These are phyloP conservation scores for Phacellophora camtschatica DNA, from an alignment of 30 jellyfish, hydroid and myxozoan genomes.

Conservation along the genomic window DNA sequence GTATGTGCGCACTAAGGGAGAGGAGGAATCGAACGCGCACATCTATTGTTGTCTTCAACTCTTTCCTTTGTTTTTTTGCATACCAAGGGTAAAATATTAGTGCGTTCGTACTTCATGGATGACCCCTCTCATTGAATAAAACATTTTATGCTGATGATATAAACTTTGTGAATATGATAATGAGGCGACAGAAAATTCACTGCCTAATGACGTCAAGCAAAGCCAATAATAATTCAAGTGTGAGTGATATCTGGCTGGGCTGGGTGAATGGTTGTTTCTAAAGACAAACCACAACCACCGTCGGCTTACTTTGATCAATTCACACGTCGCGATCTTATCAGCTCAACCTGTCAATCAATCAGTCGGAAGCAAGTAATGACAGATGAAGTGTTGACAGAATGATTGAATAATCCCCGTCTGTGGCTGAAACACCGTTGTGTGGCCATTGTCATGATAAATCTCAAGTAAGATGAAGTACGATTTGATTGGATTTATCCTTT, in stretches of 20 bases:
- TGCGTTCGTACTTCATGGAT: too few relatives aligned
- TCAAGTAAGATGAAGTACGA: slow-evolving; percentile 37
- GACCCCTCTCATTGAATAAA: too few relatives aligned
- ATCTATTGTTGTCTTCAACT: too few relatives aligned
- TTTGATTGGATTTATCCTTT: slow-evolving; percentile 68
- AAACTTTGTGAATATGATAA: background rate
- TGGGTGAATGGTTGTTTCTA: slow-evolving; percentile 27
- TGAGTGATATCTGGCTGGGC: slow-evolving; percentile 31
- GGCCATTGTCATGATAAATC: slow-evolving; percentile 73
- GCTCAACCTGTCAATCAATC: slow-evolving; percentile 78
- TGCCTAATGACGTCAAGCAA: slow-evolving; percentile 36
- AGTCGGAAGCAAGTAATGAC: slow-evolving; percentile 75
- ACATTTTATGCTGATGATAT: background rate
- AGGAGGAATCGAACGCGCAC: too few relatives aligned
- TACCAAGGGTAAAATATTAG: too few relatives aligned
- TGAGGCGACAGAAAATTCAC: background rate
- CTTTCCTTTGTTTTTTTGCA: too few relatives aligned
- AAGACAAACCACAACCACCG: slow-evolving; percentile 15
- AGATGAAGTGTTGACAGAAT: slow-evolving; percentile 93
- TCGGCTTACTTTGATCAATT: slow-evolving; percentile 77
- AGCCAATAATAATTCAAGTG: slow-evolving; percentile 13
- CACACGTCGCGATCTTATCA: slow-evolving; percentile 79
- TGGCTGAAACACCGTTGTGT: slow-evolving; percentile 70
- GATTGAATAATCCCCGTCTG: slow-evolving; percentile 80
- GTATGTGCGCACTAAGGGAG: too few relatives aligned